Evolutionary conservation across 1,140 invertebrate species (phyloP).

Genomic region (Triops longicaudatus): DNA sequence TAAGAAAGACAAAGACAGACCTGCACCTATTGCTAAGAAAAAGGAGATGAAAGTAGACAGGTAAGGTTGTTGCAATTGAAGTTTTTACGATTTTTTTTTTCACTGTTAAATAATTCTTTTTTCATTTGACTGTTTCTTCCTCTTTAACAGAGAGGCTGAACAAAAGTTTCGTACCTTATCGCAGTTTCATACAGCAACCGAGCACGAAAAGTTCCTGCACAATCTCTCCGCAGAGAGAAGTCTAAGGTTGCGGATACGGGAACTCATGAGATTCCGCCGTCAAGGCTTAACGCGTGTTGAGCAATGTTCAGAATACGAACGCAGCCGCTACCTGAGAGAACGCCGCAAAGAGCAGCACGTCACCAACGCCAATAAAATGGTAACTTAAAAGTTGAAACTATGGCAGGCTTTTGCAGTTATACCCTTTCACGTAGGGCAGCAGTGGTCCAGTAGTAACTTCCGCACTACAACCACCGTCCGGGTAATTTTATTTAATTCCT

Average conservation of each 20-base stretch:
- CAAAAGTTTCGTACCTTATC: slow-evolving; percentile 75
- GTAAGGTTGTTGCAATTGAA: slow-evolving; percentile 44
- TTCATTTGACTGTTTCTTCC: slow-evolving; percentile 12
- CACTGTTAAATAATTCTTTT: slow-evolving; percentile 27
- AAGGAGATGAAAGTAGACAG: slow-evolving; percentile 57
- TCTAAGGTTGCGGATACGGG: slow-evolving; percentile 65
- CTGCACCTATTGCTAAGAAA: slow-evolving; percentile 40
- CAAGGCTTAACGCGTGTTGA: slow-evolving; percentile 69
- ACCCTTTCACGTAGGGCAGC: slow-evolving; percentile 68
- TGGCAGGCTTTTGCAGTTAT: slow-evolving; percentile 11
- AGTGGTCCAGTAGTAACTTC: slow-evolving; percentile 58
- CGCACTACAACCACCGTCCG: slow-evolving; percentile 59
- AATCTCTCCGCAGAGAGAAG: slow-evolving; percentile 74
- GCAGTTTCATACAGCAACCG: slow-evolving; percentile 74
- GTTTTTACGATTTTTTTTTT: no score
- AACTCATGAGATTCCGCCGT: slow-evolving; percentile 70
- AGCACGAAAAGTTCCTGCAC: slow-evolving; percentile 65
- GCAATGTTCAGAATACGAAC: slow-evolving; percentile 73
- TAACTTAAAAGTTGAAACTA: slow-evolving; percentile 15
- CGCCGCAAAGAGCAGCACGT: slow-evolving; percentile 42
- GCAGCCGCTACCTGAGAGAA: slow-evolving; percentile 39
- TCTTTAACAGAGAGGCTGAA: slow-evolving; percentile 39
- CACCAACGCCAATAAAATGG: slow-evolving; percentile 22
- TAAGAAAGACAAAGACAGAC: slow-evolving; percentile 35
- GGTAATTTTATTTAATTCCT: slow-evolving; percentile 30